Base-by-base conservation (phyloP, 2,888 invertebrate species). In the Acrobeloides nanus region DNA sequence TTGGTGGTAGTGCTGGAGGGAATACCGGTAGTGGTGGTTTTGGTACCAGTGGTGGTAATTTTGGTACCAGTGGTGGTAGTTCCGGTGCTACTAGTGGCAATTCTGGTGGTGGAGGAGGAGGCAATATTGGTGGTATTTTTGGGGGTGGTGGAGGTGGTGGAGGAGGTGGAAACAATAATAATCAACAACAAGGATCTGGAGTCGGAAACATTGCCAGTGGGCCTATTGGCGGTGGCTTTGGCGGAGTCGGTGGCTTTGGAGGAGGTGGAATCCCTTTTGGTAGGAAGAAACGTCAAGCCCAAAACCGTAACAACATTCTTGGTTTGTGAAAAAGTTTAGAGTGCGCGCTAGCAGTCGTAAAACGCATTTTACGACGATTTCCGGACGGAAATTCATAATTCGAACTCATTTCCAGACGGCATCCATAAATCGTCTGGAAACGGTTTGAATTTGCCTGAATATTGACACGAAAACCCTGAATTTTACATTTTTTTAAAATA, bases 11-110 rank as follows among this genome's bases (percentile, higher is more conserved):
- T 41, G 39, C 38, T 4, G 39, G 39, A 40, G 5, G 10, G 4
- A 32, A 32, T 18, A 17, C 20, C 33, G 48, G 49, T 17, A 43
- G 46, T 8, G 53, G 52, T 18, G 52, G 48, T 7, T 40, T 38
- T 23, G 48, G 50, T 33, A 46, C 43, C 38, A 53, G 51, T 15
- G 42, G 47, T 3, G 51, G 55, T 35, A 55, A 56, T 35, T 12
- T 40, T 12, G 33, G 18, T 2, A 17, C 15, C 1, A 4, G n/a
- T n/a, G n/a, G n/a, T n/a, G n/a, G n/a, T n/a, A n/a, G 31, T 5
- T 23, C 26, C 2, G 41, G 2, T 3, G 35, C 12, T 15, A 15
- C 35, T 23, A 12, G 12, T 35, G 10, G 41, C n/a, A 29, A 31
- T 10, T 15, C 12, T 12, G 46, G 46, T 20, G 48, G 48, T 2